A percentile compares a stretch with the other conserved stretches of the same genome.
These are phyloP conservation scores for Branchipolynoe longqiensis DNA, from an alignment of 2,888 invertebrate species.

Conservation along the genomic window DNA sequence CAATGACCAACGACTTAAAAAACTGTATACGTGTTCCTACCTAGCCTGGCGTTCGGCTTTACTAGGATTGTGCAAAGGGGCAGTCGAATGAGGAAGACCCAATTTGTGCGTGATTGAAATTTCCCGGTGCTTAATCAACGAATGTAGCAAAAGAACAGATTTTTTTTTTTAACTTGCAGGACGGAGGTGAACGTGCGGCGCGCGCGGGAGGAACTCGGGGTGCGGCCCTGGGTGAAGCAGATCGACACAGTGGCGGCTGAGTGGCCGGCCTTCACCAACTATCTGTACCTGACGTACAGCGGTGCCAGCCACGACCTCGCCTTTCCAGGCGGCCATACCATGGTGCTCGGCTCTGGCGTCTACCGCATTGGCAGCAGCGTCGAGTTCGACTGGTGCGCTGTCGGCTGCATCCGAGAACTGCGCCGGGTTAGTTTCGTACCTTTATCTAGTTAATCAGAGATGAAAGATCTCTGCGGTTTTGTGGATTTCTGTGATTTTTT, in stretches of 20 bases:
- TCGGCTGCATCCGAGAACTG: conserved; percentile 95
- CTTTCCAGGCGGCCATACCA: conserved; percentile 67
- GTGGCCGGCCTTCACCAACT: conserved; percentile 99
- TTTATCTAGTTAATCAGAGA: no score
- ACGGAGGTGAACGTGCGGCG: conserved; percentile 87
- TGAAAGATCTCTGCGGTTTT: no score
- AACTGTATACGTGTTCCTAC: no score
- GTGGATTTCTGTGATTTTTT: no score
- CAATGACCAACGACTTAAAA: no score
- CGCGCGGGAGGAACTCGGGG: conserved; percentile 71
- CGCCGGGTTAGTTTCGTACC: conserved; percentile 84
- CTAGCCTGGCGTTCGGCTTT: no score
- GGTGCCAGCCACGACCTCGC: conserved; percentile 83
- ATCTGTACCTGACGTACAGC: conserved; percentile 98
- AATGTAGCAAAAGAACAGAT: no score
- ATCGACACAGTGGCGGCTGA: conserved; percentile 99
- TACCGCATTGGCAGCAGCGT: conserved; percentile 90
- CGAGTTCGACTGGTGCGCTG: conserved; percentile 99
- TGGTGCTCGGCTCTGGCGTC: conserved; percentile 90
- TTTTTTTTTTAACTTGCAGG: conserved; percentile 82
- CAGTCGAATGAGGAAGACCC: no score
- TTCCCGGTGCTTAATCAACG: no score
- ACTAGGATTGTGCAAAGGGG: no score
- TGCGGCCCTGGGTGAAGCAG: conserved; percentile 89
- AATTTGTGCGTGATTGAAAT: no score